Evolutionary conservation across 2,113 vertebrate species (phyloP).

Genomic region (Nycticebus coucang): DNA sequence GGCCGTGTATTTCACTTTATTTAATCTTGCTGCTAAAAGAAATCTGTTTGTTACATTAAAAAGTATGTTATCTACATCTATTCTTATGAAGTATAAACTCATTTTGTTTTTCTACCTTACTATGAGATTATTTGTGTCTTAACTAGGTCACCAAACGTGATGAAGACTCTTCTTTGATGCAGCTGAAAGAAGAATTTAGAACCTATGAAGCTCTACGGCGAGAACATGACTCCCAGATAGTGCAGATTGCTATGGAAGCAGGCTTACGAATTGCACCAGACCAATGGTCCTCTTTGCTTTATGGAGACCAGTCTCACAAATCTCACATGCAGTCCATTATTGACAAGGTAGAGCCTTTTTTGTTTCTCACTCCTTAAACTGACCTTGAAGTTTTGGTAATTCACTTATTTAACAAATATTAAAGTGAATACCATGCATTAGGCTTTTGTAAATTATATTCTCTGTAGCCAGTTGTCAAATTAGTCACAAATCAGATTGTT

Average conservation of each 20-base stretch:
- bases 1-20: neutral
- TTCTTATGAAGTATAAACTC: neutral
- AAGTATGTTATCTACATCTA: neutral
- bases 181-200: conserved; percentile 98
- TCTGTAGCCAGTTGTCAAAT: neutral
- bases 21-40: conserved; percentile 31
- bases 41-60: neutral
- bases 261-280: conserved; percentile 98
- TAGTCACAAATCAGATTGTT: neutral
- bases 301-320: conserved; percentile 98
- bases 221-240: conserved; percentile 99
- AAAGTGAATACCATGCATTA: neutral
- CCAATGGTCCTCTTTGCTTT: conserved; percentile 98
- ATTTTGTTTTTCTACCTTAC: neutral
- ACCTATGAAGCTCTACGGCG: conserved; percentile 96
- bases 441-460: neutral
- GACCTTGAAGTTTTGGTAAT: neutral
- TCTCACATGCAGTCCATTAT: conserved; percentile 99
- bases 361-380: conserved; percentile 21
- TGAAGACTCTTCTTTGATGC: conserved; percentile 99
- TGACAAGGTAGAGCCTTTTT: conserved; percentile 92
- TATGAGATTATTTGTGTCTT: neutral
- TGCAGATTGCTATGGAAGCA: conserved; percentile 99
- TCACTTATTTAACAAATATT: neutral
- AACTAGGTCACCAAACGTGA: conserved; percentile 96